Base-by-base conservation (phyloP, 1,140 invertebrate species). In the Matsumurasca onukii region DNA sequence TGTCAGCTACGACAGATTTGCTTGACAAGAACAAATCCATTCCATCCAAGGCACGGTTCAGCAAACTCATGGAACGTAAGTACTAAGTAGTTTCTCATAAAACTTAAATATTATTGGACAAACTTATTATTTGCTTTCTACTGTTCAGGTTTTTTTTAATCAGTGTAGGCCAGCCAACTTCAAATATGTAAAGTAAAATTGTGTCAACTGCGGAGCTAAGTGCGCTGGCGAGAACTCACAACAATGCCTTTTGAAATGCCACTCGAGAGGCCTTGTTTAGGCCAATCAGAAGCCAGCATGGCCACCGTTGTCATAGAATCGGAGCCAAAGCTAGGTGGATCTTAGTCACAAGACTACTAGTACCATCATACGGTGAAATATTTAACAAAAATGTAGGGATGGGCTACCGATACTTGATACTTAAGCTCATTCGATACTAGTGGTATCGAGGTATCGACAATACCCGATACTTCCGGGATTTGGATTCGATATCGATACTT, bases 51-150 rank as follows among this genome's bases (percentile, higher is more conserved):
- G 17, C 62, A 48, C 31, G 62, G n/a, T 48, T 65, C 22, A 45
- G 62, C 20, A 65, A 65, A 65, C 62, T 65, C 15, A 65, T 65
- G 17, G 62, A 65, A 27, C 39, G 62, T 65, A 65, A 65, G 62
- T 65, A 15, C 27, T 12, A 61, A 27, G 3, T 24, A 61, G 25
- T 27, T 5, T 61, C n/a, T n/a, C n/a, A n/a, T n/a, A n/a, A n/a
- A n/a, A n/a, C n/a, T n/a, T n/a, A n/a, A n/a, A n/a, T n/a, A n/a
- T n/a, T n/a, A n/a, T n/a, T n/a, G n/a, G n/a, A n/a, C n/a, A n/a
- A n/a, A n/a, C n/a, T n/a, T n/a, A n/a, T n/a, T n/a, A n/a, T n/a
- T n/a, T n/a, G n/a, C n/a, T n/a, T n/a, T n/a, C n/a, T n/a, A n/a
- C n/a, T n/a, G n/a, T n/a, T n/a, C n/a, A n/a, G n/a, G n/a, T n/a